phyloP scores from a whole-genome alignment of 2,797 vertebrate species.

The Anguilla anguilla region DNA sequence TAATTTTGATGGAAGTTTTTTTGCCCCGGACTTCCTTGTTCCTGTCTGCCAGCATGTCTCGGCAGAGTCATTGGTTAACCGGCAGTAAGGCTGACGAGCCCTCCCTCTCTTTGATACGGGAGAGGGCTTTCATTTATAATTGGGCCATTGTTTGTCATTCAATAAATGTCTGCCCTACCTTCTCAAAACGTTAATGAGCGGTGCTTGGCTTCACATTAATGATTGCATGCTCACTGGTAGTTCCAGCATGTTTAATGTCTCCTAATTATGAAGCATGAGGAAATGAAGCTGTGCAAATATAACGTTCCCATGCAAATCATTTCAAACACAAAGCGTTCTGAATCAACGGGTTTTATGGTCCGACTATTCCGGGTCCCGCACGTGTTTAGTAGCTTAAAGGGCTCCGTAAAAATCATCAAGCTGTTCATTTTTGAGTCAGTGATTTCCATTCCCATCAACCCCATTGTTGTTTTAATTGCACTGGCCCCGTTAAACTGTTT shows the following conservation, averaged over 20 bases:
- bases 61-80: not conserved
- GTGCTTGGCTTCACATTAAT: slow-evolving; percentile 11
- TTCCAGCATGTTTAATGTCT: slow-evolving; percentile 2
- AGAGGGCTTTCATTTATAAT: slow-evolving; percentile 5
- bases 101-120: not conserved
- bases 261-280: not conserved
- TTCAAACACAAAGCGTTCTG: not conserved
- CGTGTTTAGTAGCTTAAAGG: not conserved
- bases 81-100: not conserved
- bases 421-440: slow-evolving; percentile 8
- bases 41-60: not conserved
- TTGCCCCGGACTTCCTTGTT: not conserved
- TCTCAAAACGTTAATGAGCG: not conserved
- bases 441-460: not conserved
- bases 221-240: not conserved
- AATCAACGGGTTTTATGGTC: not conserved
- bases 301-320: not conserved
- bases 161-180: not conserved
- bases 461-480: not conserved
- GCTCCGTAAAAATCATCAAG: slow-evolving; percentile 9
- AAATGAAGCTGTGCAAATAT: not conserved
- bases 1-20: not conserved
- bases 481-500: not conserved
- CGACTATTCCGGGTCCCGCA: not conserved
- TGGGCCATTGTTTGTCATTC: not conserved